Evolutionary conservation across 2,888 invertebrate genomes (phyloP).

Genomic region (Amiota mariae): DNA sequence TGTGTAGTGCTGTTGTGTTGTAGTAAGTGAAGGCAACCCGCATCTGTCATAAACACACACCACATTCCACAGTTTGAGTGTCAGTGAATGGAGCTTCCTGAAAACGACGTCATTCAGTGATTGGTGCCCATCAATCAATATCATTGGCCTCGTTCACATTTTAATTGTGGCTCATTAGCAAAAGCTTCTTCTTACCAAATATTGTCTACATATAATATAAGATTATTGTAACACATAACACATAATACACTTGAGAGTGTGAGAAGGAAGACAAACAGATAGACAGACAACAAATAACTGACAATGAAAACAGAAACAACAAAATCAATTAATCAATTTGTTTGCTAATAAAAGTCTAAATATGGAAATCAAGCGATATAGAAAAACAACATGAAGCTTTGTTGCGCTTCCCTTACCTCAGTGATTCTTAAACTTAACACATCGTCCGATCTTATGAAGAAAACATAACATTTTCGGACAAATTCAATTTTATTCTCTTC

Average conservation of each 20-base stretch:
- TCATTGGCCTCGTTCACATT: conserved; percentile 3
- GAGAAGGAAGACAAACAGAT: background rate
- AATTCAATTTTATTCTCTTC: no score
- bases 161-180: conserved; percentile 27
- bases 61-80: background rate
- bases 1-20: no score
- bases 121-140: conserved; percentile 16
- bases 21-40: no score
- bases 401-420: no score
- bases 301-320: conserved; percentile 31
- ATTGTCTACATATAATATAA: no score
- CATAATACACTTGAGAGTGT: no score
- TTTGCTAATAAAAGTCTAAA: conserved; percentile 62
- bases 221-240: no score
- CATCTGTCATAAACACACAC: no score
- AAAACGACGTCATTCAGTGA: background rate
- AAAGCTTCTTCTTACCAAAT: background rate
- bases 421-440: no score
- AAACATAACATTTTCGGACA: no score
- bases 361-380: conserved; percentile 45
- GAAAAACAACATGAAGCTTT: no score
- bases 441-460: no score
- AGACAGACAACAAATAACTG: background rate
- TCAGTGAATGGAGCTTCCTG: background rate
- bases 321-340: conserved; percentile 61